phyloP scores from a whole-genome alignment of 2,113 vertebrate species.

The Echinops telfairi region DNA sequence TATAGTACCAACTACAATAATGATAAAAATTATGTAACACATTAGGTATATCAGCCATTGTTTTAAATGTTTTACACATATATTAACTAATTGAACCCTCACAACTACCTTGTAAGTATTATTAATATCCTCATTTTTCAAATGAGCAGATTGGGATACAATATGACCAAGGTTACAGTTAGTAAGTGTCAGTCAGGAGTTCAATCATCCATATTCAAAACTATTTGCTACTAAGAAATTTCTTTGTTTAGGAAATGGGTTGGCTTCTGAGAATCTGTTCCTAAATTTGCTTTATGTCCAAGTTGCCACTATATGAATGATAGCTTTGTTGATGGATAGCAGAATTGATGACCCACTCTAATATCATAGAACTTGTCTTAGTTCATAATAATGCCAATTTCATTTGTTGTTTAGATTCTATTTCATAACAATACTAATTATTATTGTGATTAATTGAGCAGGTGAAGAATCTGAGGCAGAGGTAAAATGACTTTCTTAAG shows the following conservation, averaged over 20 bases:
- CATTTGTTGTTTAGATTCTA: too few relatives aligned
- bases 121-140: background rate
- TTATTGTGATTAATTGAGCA: background rate
- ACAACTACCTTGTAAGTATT: background rate
- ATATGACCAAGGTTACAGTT: conserved; percentile 13
- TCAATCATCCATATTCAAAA: background rate
- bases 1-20: background rate
- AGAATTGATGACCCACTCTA: too few relatives aligned
- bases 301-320: background rate
- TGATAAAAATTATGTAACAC: background rate
- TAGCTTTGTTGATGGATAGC: background rate
- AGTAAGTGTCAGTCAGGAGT: background rate
- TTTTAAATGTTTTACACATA: background rate
- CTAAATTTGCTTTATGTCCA: background rate
- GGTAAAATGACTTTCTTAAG: background rate
- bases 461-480: background rate
- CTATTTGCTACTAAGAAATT: background rate
- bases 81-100: background rate
- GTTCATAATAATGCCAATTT: too few relatives aligned
- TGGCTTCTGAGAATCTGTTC: background rate
- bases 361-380: too few relatives aligned
- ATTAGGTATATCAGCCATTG: background rate
- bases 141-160: background rate
- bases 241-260: background rate
- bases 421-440: too few relatives aligned